Base-by-base conservation (phyloP, 2,888 invertebrate species). In the Stenodera caucasica region DNA sequence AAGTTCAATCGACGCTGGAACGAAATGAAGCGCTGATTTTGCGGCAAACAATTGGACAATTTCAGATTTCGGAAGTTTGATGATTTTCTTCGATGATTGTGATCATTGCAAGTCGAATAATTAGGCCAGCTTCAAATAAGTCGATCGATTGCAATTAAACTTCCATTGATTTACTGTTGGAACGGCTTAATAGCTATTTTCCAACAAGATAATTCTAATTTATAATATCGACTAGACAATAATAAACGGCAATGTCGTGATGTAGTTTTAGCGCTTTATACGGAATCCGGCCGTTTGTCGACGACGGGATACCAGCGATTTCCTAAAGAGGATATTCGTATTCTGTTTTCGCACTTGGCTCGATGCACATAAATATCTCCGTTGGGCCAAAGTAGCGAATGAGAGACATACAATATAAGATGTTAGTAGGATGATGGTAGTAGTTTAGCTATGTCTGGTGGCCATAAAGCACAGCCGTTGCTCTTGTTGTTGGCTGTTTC, bases 311-410 rank as follows among this genome's bases (percentile, higher is more conserved):
- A 21, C 45, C n/a, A 45, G 23, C 45, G 2, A 21, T 45, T 45
- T 52, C 49, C 51, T 63, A 70, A 71, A 64, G 58, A 67, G 68
- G 71, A 67, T 60, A 70, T 72, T 70, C 68, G 69, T 70, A 72
- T 72, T 70, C 71, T 53, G 61, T 59, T 62, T 63, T 58, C 66
- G 67, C 65, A 64, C 57, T n/a, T n/a, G 53, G 60, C 55, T 61
- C 58, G 64, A 67, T 65, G 69, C 68, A 63, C 70, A 71, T 71
- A 72, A 71, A 72, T 69, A 71, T 70, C 68, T 63, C 53, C 58
- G 55, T 11, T 40, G 40, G 57, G 56, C 69, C 64, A 60, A 60
- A 66, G 54, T 30, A 57, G 57, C 55, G 50, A 52, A 57, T 52
- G 49, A 45, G 54, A 57, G 32, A 59, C 56, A 57, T 53, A n/a